Evolutionary conservation across 2,888 invertebrate genomes (phyloP), one percentile per base, ranked within the genome.

Genomic region (Diarsia rubi): DNA sequence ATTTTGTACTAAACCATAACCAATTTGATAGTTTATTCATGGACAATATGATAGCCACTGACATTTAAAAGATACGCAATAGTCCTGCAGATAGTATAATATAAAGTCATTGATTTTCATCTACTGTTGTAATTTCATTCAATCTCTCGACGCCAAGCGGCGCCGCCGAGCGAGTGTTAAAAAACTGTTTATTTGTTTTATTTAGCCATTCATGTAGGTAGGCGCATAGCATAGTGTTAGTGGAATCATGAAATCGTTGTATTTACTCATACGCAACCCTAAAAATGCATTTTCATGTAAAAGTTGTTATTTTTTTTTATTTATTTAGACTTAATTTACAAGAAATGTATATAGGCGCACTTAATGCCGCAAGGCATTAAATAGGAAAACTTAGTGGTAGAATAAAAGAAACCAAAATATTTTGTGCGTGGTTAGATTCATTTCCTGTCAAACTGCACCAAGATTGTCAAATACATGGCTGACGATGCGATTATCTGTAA

Each of bases 381-480:
- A 37, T 37, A 37, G 37, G 37, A 37, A 37, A 37, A 37, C 37
- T 37, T 37, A 37, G 37, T n/a, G n/a, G n/a, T 37, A 37, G 37
- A 37, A 6, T 37, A 37, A 37, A 37, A n/a, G n/a, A 37, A 37
- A 37, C 37, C 4, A 37, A 37, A 37, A 11, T 21, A 52, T 19
- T 19, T 31, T 31, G 9, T 27, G 57, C 9, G 21, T 27, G 47
- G 5, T 11, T 57, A 49, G 27, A 16, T 73, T 83, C 59, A 84
- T 79, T 88, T 82, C 70, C 87, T 93, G 79, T 95, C 94, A 74
- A 95, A 94, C 82, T 95, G 95, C 4, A 95, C 94, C 57, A 95
- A 84, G 69, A 95, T 95, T 52, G 94, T 93, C 54, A 95, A 81
- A 85, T 95, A 96, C 93, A 94, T 95, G 16, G 91, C 90, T n/a